These are phyloP conservation scores for Sphaerodactylus townsendi DNA, from an alignment of 2,113 vertebrate genomes.

Conservation along the genomic window DNA sequence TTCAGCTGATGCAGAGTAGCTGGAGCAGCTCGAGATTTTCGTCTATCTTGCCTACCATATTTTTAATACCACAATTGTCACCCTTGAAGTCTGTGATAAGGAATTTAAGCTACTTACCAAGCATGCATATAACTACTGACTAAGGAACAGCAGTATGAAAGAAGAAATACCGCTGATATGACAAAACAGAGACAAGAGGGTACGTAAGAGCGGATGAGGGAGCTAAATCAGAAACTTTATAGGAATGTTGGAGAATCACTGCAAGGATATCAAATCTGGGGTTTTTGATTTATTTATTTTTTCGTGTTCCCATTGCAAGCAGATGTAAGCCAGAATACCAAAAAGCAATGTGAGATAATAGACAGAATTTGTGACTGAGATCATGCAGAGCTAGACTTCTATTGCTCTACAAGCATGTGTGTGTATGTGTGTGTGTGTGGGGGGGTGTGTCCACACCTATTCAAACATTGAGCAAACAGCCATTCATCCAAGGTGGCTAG, in stretches of 20 bases:
- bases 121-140: neutral
- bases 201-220: neutral
- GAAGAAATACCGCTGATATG: neutral
- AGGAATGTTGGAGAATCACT: neutral
- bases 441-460: too few relatives aligned
- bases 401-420: too few relatives aligned
- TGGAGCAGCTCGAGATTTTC: neutral
- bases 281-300: neutral
- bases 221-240: neutral
- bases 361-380: neutral
- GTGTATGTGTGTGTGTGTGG: too few relatives aligned
- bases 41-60: neutral
- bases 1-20: neutral
- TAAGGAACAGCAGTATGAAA: neutral
- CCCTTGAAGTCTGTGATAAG: neutral
- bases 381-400: neutral
- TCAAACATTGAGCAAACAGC: too few relatives aligned
- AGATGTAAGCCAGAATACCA: neutral
- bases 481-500: too few relatives aligned
- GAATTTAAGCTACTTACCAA: constrained; percentile 13
- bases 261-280: neutral
- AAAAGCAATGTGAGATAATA: too few relatives aligned
- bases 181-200: neutral
- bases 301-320: neutral
- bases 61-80: neutral